These are phyloP conservation scores for Adela reaumurella DNA, from an alignment of 2,888 invertebrate species.

Conservation along the genomic window DNA sequence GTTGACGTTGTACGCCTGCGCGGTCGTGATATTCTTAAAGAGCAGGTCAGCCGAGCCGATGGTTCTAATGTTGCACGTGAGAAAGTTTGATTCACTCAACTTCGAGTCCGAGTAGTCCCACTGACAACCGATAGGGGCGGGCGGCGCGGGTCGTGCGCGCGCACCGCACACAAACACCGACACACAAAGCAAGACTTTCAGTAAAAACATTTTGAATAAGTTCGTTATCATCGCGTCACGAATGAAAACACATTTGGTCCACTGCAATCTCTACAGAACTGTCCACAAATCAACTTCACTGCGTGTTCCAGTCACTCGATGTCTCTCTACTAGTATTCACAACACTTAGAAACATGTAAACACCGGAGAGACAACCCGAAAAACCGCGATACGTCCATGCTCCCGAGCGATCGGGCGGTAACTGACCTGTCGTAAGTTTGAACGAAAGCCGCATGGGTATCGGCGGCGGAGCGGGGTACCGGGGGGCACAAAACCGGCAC, in stretches of 20 bases:
- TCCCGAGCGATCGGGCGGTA: constrained; percentile 57
- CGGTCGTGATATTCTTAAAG: constrained; percentile 67
- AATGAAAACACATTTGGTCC: constrained; percentile 45
- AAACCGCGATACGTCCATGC: constrained; percentile 55
- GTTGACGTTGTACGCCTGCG: constrained; percentile 67
- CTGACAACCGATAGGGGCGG: constrained; percentile 70
- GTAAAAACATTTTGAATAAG: constrained; percentile 48
- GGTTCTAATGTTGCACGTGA: constrained; percentile 70
- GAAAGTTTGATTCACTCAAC: constrained; percentile 57
- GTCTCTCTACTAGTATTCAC: background rate
- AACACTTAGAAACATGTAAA: constrained; percentile 38
- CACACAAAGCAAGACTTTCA: constrained; percentile 54
- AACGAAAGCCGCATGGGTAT: constrained; percentile 54
- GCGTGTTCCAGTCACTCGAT: background rate
- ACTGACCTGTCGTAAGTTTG: constrained; percentile 58
- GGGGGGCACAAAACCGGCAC: constrained; percentile 25
- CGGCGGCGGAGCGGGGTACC: constrained; percentile 21
- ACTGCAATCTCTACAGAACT: background rate
- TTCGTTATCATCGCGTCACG: constrained; percentile 41
- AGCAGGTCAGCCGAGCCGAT: constrained; percentile 67
- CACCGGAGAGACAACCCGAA: constrained; percentile 46
- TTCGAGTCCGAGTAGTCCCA: constrained; percentile 62
- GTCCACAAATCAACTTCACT: background rate
- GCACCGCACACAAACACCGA: constrained; percentile 36
- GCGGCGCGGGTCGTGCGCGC: constrained; percentile 53